Percentiles rank a stretch among this genome's conserved stretches.
phyloP scores from a whole-genome alignment of 2,888 invertebrate species.

The Stomorhina lunata region DNA sequence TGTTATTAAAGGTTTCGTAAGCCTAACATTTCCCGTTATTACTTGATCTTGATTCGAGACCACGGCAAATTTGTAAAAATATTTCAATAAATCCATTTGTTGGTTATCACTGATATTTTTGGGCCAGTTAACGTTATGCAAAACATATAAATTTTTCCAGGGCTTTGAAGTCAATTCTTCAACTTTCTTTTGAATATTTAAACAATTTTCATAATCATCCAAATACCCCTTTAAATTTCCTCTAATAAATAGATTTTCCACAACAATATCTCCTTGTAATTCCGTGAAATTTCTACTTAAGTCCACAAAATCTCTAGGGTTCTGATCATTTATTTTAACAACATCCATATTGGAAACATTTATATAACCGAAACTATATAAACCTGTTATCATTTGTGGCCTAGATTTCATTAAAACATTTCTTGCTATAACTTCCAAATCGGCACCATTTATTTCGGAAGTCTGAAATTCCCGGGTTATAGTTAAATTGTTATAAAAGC shows the following conservation, averaged over 20 bases:
- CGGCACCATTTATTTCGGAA: constrained; percentile 67
- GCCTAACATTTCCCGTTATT: constrained; percentile 73
- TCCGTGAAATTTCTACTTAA: constrained; percentile 62
- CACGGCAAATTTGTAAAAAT: constrained; percentile 73
- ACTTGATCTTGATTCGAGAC: constrained; percentile 69
- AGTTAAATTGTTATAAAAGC: constrained; percentile 68
- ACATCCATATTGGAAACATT: constrained; percentile 71
- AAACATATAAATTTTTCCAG: constrained; percentile 72
- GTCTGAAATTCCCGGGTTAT: constrained; percentile 69
- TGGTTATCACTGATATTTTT: constrained; percentile 13
- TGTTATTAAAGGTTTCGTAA: constrained; percentile 68
- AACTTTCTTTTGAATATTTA: constrained; percentile 48
- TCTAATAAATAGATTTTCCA: constrained; percentile 68
- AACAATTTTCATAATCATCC: constrained; percentile 54
- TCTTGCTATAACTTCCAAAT: constrained; percentile 70
- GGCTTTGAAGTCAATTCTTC: constrained; percentile 58
- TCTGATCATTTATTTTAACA: constrained; percentile 68
- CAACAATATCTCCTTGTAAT: constrained; percentile 69
- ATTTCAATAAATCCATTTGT: constrained; percentile 69
- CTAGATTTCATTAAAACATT: constrained; percentile 71
- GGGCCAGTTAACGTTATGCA: constrained; percentile 71
- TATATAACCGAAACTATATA: constrained; percentile 70
- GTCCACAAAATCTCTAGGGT: constrained; percentile 70
- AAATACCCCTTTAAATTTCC: constrained; percentile 69
- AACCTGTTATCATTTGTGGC: constrained; percentile 72